Evolutionary conservation across 2,797 vertebrate species (phyloP).

Genomic region (Toxotes lorentzi): DNA sequence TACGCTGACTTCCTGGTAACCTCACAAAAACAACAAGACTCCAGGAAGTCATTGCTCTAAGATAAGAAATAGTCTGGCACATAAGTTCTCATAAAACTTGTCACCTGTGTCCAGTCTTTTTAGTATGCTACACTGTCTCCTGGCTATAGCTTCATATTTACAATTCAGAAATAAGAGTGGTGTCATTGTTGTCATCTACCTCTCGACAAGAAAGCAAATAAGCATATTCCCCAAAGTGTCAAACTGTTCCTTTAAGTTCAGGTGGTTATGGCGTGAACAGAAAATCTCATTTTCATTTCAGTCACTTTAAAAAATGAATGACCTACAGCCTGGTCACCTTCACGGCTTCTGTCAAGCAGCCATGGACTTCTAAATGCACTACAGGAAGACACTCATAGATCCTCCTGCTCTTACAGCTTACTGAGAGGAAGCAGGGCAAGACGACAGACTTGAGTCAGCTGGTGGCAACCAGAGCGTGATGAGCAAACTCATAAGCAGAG

Average conservation of each 20-base stretch:
- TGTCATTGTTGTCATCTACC: not conserved
- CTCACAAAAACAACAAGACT: not conserved
- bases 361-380: not conserved
- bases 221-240: not conserved
- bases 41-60: not conserved
- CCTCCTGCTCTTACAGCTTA: not conserved
- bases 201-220: not conserved
- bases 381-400: conserved; percentile 15
- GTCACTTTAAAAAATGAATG: not conserved
- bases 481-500: conserved; percentile 34
- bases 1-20: not conserved
- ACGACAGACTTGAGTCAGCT: conserved; percentile 26
- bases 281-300: not conserved
- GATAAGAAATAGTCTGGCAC: not conserved
- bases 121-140: not conserved
- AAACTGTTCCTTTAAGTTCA: not conserved
- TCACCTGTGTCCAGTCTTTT: not conserved
- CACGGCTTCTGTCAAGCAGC: not conserved
- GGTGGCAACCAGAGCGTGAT: conserved; percentile 13
- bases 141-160: too few species aligned
- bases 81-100: not conserved
- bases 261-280: not conserved
- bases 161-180: too few species aligned
- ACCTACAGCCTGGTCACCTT: conserved; percentile 2
- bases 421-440: conserved; percentile 34